phyloP scores from a whole-genome alignment of 2,797 vertebrate species.

The Molossus molossus region DNA sequence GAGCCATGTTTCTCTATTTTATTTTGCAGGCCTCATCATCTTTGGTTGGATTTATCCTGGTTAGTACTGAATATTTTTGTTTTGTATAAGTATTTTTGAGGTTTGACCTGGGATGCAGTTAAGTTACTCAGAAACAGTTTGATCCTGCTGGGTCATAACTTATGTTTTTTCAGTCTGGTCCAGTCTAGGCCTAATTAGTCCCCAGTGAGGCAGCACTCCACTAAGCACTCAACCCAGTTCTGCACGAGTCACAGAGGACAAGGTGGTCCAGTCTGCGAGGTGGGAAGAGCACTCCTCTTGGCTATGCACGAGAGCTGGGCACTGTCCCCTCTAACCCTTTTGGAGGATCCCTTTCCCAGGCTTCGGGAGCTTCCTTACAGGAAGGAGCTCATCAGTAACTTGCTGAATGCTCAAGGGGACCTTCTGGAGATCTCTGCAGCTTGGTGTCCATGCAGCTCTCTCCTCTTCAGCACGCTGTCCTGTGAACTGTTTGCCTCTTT shows the following conservation, averaged over 20 bases:
- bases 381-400: neutral
- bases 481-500: neutral
- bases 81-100: neutral
- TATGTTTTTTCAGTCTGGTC: neutral
- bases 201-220: neutral
- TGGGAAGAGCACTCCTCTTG: neutral
- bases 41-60: slow-evolving; percentile 7
- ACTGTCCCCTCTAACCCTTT: neutral
- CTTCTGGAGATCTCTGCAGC: neutral
- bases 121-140: slow-evolving; percentile 16
- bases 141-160: neutral
- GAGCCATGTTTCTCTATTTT: neutral
- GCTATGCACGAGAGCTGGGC: neutral
- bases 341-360: neutral
- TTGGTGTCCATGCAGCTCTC: neutral
- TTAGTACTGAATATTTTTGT: neutral
- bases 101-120: neutral
- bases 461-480: neutral
- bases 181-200: neutral
- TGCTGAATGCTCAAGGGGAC: neutral
- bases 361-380: neutral
- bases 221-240: neutral
- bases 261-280: neutral
- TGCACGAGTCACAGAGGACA: neutral
- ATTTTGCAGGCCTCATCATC: neutral